A percentile compares a stretch with the other conserved stretches of the same genome.
Evolutionary conservation across 2,113 vertebrate genomes (phyloP).

Genomic region (Perognathus longimembris): DNA sequence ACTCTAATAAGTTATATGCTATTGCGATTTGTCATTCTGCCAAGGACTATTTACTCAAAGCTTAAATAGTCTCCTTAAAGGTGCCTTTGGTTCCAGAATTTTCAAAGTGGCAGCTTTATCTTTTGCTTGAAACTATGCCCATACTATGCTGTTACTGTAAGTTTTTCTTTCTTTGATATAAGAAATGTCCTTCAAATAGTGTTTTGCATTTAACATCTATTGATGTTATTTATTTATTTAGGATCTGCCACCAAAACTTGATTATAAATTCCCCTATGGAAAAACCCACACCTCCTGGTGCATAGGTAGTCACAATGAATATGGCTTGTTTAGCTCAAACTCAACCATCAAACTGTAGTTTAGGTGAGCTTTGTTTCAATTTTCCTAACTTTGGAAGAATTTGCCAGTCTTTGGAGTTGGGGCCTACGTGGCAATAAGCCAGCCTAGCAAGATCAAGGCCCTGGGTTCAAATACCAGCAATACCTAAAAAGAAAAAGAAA

Average conservation of each 20-base stretch:
- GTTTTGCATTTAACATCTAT: slow-evolving; percentile 23
- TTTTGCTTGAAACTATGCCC: slow-evolving; percentile 18
- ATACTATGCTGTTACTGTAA: background rate
- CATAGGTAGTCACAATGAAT: background rate
- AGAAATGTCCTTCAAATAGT: slow-evolving; percentile 28
- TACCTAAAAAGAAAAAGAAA: too few relatives aligned
- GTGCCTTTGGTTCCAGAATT: background rate
- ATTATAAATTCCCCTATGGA: background rate
- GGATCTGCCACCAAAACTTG: background rate
- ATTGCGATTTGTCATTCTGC: slow-evolving; percentile 43
- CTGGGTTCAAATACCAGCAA: background rate
- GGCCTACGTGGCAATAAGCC: too few relatives aligned
- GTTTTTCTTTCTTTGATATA: slow-evolving; percentile 30
- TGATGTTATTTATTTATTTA: background rate
- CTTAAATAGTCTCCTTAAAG: slow-evolving; percentile 36
- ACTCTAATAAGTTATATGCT: slow-evolving; percentile 51
- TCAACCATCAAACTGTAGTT: background rate
- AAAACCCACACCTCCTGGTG: background rate
- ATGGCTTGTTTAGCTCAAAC: background rate
- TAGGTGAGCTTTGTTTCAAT: slow-evolving; percentile 6
- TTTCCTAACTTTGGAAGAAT: background rate
- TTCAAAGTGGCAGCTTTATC: background rate
- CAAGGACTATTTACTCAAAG: slow-evolving; percentile 47
- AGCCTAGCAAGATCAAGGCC: background rate
- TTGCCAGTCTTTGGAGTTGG: background rate